Evolutionary conservation across 2,113 vertebrate species (phyloP).

Genomic region (Chelonoidis abingdonii): DNA sequence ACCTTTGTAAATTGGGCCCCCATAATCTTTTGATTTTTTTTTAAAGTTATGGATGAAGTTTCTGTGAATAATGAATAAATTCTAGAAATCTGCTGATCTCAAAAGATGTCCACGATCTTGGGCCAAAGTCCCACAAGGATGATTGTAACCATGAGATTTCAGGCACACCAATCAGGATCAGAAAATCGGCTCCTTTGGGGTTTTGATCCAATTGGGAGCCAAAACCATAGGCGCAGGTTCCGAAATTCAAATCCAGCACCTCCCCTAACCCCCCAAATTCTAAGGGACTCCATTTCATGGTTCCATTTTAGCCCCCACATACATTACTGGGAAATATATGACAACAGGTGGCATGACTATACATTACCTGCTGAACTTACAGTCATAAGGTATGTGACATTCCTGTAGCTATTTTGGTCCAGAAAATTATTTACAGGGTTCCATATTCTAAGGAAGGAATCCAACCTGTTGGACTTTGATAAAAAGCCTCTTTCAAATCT

Average conservation of each 20-base stretch:
- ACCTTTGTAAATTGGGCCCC: not conserved
- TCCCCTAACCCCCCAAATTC: not conserved
- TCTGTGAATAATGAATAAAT: not conserved
- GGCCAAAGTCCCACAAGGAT: not conserved
- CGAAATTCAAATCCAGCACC: not conserved
- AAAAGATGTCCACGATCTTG: not conserved
- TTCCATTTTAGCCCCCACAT: not conserved
- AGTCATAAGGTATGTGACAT: not conserved
- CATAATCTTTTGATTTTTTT: not conserved
- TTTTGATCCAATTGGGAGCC: not conserved
- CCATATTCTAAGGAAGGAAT: conserved; percentile 60
- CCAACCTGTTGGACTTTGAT: conserved; percentile 69
- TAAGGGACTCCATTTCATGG: not conserved
- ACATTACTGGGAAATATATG: not conserved
- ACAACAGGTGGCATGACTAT: not conserved
- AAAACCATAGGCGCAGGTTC: not conserved
- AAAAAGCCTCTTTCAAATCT: conserved; percentile 69
- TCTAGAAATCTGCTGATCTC: not conserved
- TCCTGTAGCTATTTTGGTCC: conserved; percentile 45
- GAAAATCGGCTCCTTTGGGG: not conserved
- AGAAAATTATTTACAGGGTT: conserved; percentile 71
- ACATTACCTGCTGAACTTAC: conserved; percentile 9
- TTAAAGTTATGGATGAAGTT: not conserved
- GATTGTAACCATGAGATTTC: not conserved
- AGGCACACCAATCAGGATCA: not conserved